A percentile compares a stretch with the other conserved stretches of the same genome.
Conservation (phyloP, 2,888 invertebrate genomes). For the Meteorus cinctellus region DNA sequence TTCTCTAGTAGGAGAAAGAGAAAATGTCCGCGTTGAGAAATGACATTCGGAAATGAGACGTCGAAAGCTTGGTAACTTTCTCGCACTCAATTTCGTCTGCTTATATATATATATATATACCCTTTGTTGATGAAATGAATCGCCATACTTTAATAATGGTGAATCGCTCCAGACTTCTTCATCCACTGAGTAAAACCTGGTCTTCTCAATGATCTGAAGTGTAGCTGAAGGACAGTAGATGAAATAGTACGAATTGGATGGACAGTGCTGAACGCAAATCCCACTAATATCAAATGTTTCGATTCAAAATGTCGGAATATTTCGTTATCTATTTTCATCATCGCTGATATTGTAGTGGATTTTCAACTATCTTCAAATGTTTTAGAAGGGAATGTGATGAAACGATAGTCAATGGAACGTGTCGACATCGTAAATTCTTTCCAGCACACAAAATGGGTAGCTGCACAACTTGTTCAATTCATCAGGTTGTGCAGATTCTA, state of each 20-base stretch:
- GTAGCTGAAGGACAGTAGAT: too few relatives aligned
- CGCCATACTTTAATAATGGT: neutral
- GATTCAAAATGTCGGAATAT: too few relatives aligned
- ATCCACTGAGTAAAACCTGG: neutral
- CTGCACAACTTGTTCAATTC: neutral
- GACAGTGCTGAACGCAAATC: too few relatives aligned
- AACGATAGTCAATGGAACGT: too few relatives aligned
- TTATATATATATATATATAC: neutral
- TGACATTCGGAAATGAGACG: conserved; percentile 65
- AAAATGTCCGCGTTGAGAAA: conserved; percentile 57
- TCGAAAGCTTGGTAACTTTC: conserved; percentile 43
- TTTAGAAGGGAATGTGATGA: too few relatives aligned
- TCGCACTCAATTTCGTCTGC: conserved; percentile 14
- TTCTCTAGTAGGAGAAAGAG: conserved; percentile 39
- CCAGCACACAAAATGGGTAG: neutral
- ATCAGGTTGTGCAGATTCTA: neutral
- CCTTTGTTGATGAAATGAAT: neutral
- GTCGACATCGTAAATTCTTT: too few relatives aligned
- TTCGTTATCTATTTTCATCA: too few relatives aligned
- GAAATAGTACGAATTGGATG: too few relatives aligned
- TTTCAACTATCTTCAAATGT: too few relatives aligned
- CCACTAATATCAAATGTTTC: too few relatives aligned
- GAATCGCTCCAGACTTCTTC: neutral
- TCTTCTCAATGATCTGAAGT: too few relatives aligned
- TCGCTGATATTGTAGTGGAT: too few relatives aligned